A percentile compares a stretch with the other conserved stretches of the same genome.
These are phyloP conservation scores for Trematomus bernacchii DNA, from an alignment of 2,797 vertebrate genomes.

Conservation along the genomic window DNA sequence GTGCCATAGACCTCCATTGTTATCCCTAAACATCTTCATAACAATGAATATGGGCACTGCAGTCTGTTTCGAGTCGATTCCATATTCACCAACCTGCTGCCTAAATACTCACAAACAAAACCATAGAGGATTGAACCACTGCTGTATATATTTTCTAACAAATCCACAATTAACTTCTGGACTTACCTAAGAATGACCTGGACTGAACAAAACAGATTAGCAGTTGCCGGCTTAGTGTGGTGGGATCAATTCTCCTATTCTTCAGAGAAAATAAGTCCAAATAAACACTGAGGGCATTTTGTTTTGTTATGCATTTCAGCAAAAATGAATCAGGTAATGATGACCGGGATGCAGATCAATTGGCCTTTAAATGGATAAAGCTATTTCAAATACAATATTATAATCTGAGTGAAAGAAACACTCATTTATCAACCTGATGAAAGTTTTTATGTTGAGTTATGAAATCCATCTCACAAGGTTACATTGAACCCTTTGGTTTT, in stretches of 20 bases:
- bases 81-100: background rate
- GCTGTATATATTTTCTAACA: background rate
- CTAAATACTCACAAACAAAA: background rate
- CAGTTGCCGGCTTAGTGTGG: constrained; percentile 34
- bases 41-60: background rate
- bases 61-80: background rate
- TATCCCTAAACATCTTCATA: background rate
- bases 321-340: constrained; percentile 71
- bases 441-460: constrained; percentile 31
- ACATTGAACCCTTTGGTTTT: constrained; percentile 5
- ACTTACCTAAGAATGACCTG: background rate
- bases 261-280: constrained; percentile 59
- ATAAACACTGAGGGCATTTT: constrained; percentile 39
- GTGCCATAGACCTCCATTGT: background rate
- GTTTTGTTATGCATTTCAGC: constrained; percentile 39
- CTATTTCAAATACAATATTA: constrained; percentile 71
- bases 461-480: constrained; percentile 21
- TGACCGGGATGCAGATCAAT: constrained; percentile 51
- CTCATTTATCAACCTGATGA: constrained; percentile 62
- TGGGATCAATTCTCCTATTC: constrained; percentile 66
- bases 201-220: constrained; percentile 2
- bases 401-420: constrained; percentile 41
- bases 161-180: background rate
- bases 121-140: background rate
- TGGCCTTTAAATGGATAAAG: constrained; percentile 61